Conservation (phyloP, 2,888 invertebrate genomes). For the Branchipolynoe longqiensis region DNA sequence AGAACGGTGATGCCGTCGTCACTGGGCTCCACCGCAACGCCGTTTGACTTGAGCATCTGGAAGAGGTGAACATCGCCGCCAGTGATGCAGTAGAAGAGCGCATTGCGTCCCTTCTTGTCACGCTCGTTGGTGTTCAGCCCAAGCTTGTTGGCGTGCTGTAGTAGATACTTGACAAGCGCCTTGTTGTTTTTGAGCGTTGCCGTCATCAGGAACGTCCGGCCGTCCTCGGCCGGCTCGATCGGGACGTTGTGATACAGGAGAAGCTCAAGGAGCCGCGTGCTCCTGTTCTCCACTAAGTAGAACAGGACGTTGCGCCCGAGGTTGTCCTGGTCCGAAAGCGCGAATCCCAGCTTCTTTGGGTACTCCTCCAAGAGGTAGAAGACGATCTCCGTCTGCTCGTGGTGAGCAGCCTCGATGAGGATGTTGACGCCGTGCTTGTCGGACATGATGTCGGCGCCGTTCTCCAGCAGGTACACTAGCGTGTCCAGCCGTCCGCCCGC, state of each 20-base stretch:
- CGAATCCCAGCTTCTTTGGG: constrained; percentile 52
- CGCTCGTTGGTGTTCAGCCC: constrained; percentile 65
- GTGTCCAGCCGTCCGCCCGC: constrained; percentile 64
- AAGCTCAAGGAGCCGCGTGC: constrained; percentile 58
- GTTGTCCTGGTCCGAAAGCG: constrained; percentile 57
- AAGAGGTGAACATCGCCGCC: constrained; percentile 64
- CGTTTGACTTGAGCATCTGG: constrained; percentile 61
- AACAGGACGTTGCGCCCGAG: constrained; percentile 65
- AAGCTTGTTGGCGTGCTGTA: constrained; percentile 63
- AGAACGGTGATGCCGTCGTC: constrained; percentile 65
- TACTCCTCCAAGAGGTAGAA: constrained; percentile 61
- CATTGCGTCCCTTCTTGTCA: constrained; percentile 66
- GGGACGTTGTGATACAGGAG: constrained; percentile 59
- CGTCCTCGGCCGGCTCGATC: constrained; percentile 62
- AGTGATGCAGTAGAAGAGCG: constrained; percentile 67
- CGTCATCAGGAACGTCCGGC: constrained; percentile 67
- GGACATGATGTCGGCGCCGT: constrained; percentile 59
- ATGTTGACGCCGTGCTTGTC: constrained; percentile 65
- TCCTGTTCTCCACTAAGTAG: constrained; percentile 59
- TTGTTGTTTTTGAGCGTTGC: constrained; percentile 65
- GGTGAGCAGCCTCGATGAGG: constrained; percentile 67
- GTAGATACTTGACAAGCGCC: constrained; percentile 61
- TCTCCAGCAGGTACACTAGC: constrained; percentile 63
- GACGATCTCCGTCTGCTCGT: constrained; percentile 63
- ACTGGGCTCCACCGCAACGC: constrained; percentile 60